Evolutionary conservation across 2,797 vertebrate species (phyloP).

Genomic region (Sylvia borin): DNA sequence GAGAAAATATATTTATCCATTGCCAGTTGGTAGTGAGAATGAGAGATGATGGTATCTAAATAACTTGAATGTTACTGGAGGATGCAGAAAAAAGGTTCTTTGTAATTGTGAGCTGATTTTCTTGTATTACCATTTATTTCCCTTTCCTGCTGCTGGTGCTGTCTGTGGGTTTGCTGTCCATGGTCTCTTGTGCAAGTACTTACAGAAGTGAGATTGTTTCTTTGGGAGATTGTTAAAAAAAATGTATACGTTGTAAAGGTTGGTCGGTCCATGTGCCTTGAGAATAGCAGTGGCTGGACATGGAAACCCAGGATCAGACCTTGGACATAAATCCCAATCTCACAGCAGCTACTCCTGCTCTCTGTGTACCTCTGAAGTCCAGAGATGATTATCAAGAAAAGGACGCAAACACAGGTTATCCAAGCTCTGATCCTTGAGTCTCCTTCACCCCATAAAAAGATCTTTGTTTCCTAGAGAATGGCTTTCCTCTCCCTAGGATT

Average conservation of each 20-base stretch:
- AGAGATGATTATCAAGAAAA: not conserved
- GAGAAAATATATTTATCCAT: not conserved
- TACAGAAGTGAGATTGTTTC: not conserved
- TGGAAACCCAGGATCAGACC: not conserved
- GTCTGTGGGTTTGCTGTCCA: not conserved
- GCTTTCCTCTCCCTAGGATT: not conserved
- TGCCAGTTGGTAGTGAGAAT: not conserved
- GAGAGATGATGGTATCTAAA: not conserved
- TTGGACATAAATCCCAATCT: not conserved
- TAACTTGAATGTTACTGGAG: not conserved
- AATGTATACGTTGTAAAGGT: not conserved
- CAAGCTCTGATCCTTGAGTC: not conserved
- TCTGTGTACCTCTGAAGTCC: rapidly evolving
- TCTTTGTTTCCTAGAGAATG: not conserved
- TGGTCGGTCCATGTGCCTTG: not conserved
- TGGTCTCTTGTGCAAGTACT: not conserved
- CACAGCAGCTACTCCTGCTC: rapidly evolving
- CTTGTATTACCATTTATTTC: not conserved
- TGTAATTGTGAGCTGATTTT: not conserved
- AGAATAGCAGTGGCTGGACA: not conserved
- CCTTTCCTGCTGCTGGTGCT: not conserved
- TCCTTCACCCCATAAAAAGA: not conserved
- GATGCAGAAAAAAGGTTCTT: not conserved
- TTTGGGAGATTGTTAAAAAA: not conserved
- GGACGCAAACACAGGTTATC: rapidly evolving